A percentile compares a stretch with the other conserved stretches of the same genome.
These are phyloP conservation scores for Odontamblyopus lacepedii DNA, from an alignment of 2,797 vertebrate species.

Conservation along the genomic window DNA sequence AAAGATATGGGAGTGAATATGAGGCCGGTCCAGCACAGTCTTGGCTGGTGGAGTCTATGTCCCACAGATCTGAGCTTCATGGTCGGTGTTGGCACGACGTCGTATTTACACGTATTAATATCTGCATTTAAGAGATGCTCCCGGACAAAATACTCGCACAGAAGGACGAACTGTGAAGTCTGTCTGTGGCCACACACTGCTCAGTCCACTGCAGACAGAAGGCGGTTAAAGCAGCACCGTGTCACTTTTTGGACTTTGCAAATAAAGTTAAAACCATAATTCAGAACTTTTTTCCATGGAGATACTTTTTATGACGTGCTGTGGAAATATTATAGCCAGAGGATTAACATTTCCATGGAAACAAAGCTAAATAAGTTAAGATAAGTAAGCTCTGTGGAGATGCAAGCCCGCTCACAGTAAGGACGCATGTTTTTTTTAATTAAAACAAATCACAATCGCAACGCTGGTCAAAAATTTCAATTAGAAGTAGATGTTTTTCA, in stretches of 20 bases:
- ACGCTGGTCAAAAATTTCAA: too few species aligned
- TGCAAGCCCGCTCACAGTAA: too few species aligned
- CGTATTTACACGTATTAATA: constrained; percentile 3
- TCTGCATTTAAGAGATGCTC: neutral
- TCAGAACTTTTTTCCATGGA: too few species aligned
- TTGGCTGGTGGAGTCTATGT: neutral
- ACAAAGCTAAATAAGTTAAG: too few species aligned
- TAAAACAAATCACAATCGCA: too few species aligned
- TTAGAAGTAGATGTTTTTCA: too few species aligned
- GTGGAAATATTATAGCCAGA: too few species aligned
- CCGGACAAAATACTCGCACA: neutral
- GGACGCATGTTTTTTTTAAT: too few species aligned
- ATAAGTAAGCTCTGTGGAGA: too few species aligned
- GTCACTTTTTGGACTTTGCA: neutral
- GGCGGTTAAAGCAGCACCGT: neutral
- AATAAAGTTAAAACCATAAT: too few species aligned
- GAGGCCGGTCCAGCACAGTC: neutral
- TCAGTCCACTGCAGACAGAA: neutral
- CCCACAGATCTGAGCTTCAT: neutral
- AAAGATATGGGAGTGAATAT: neutral
- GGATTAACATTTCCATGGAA: too few species aligned
- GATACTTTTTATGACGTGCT: too few species aligned
- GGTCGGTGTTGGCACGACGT: neutral
- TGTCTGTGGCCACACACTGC: neutral
- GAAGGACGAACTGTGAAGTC: constrained; percentile 4